Conservation (phyloP, 2,888 invertebrate species). For the Euclidia mi region DNA sequence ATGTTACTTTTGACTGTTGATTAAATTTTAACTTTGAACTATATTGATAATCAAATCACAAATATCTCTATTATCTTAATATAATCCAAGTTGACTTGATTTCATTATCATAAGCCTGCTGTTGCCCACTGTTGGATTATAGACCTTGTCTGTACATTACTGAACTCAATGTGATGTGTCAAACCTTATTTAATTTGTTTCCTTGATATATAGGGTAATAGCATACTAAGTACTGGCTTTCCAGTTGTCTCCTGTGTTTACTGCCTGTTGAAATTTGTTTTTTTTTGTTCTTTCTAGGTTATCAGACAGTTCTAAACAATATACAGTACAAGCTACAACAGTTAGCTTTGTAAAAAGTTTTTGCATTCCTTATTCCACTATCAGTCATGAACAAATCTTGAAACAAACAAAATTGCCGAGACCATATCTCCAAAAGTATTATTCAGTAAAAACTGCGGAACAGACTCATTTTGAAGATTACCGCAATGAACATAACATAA, state of each 20-base stretch:
- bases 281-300: slow-evolving; percentile 62
- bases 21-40: no score
- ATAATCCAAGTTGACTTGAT: not conserved
- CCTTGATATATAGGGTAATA: no score
- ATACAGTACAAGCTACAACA: slow-evolving; percentile 45
- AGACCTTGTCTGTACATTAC: no score
- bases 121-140: no score
- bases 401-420: slow-evolving; percentile 38
- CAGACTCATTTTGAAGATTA: slow-evolving; percentile 90
- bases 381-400: slow-evolving; percentile 45
- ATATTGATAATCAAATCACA: no score
- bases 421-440: slow-evolving; percentile 57
- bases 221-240: no score
- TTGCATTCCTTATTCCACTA: slow-evolving; percentile 53
- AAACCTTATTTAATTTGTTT: no score
- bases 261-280: no score
- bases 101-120: no score
- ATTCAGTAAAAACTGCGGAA: slow-evolving; percentile 70
- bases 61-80: no score
- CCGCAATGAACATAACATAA: slow-evolving; percentile 92
- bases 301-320: slow-evolving; percentile 58
- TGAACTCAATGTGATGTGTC: not conserved
- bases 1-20: no score
- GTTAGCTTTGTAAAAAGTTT: slow-evolving; percentile 48
- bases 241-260: no score